These are phyloP conservation scores for Drosophila lowei DNA, from an alignment of 1,140 invertebrate genomes.

Conservation along the genomic window DNA sequence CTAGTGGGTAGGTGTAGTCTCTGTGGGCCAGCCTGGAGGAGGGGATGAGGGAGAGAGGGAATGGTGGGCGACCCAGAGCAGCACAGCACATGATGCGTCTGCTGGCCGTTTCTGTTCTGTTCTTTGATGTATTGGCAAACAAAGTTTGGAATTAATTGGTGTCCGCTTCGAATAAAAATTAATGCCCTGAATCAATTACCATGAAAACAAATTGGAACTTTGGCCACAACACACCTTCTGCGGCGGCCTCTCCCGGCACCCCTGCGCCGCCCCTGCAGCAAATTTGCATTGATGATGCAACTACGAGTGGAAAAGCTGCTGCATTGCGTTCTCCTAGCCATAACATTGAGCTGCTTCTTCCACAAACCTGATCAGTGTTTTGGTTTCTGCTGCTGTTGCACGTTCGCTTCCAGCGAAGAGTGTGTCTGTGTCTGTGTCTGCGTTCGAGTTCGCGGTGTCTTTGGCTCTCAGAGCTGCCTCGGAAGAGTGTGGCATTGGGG, in stretches of 20 bases:
- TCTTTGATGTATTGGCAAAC: slow-evolving; percentile 68
- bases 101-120: slow-evolving; percentile 20
- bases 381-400: slow-evolving; percentile 9
- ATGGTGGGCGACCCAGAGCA: slow-evolving; percentile 63
- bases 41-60: slow-evolving; percentile 1
- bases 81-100: slow-evolving; percentile 18
- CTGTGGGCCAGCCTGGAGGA: no score
- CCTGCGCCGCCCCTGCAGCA: slow-evolving; percentile 22
- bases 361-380: slow-evolving; percentile 31
- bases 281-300: slow-evolving; percentile 81
- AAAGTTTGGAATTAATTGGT: slow-evolving; percentile 76
- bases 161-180: slow-evolving; percentile 44
- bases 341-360: slow-evolving; percentile 10
- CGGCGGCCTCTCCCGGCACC: slow-evolving; percentile 10
- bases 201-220: slow-evolving; percentile 54
- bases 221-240: slow-evolving; percentile 4
- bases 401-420: slow-evolving; percentile 26
- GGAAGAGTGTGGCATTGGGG: slow-evolving; percentile 10
- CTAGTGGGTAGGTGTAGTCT: not conserved
- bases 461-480: slow-evolving; percentile 5
- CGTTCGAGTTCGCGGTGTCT: slow-evolving; percentile 29
- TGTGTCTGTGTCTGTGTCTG: slow-evolving; percentile 4
- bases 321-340: no score
- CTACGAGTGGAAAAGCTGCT: slow-evolving; percentile 25
- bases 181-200: slow-evolving; percentile 71